Conservation (phyloP, 2,888 invertebrate genomes). For the Dugesia japonica region DNA sequence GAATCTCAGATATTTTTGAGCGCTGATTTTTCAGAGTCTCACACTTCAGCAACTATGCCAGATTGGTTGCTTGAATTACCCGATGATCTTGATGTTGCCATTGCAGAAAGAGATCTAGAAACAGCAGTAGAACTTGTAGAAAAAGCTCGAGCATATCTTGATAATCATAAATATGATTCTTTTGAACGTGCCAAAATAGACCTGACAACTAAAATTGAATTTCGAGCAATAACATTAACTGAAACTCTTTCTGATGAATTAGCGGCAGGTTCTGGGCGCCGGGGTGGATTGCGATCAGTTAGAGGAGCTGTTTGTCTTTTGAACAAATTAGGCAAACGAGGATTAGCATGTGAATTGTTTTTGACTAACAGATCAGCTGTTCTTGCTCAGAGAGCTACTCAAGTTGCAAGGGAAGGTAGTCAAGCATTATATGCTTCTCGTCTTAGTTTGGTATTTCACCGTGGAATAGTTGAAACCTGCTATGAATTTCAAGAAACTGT, state of each 20-base stretch:
- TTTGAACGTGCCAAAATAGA: conserved; percentile 43
- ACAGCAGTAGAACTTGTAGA: conserved; percentile 69
- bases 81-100: conserved; percentile 79
- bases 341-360: conserved; percentile 59
- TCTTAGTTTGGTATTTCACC: conserved; percentile 17
- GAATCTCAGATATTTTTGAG: background rate
- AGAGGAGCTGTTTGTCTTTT: conserved; percentile 68
- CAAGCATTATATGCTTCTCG: conserved; percentile 29
- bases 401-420: conserved; percentile 31
- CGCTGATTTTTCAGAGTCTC: background rate
- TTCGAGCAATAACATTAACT: conserved; percentile 54
- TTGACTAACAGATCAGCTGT: conserved; percentile 62
- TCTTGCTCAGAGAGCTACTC: conserved; percentile 52
- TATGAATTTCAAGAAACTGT: conserved; percentile 23
- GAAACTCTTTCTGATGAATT: conserved; percentile 47
- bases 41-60: background rate
- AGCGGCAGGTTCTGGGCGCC: conserved; percentile 10
- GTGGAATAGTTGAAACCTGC: conserved; percentile 24
- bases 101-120: conserved; percentile 85
- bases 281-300: conserved; percentile 68
- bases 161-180: background rate
- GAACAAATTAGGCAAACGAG: conserved; percentile 60
- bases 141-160: conserved; percentile 42
- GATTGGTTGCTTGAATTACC: conserved; percentile 70
- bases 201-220: conserved; percentile 43